Percentiles rank a stretch among this genome's conserved stretches.
Evolutionary conservation across 1,140 invertebrate genomes (phyloP).

Genomic region (Drosophila sulfurigaster): DNA sequence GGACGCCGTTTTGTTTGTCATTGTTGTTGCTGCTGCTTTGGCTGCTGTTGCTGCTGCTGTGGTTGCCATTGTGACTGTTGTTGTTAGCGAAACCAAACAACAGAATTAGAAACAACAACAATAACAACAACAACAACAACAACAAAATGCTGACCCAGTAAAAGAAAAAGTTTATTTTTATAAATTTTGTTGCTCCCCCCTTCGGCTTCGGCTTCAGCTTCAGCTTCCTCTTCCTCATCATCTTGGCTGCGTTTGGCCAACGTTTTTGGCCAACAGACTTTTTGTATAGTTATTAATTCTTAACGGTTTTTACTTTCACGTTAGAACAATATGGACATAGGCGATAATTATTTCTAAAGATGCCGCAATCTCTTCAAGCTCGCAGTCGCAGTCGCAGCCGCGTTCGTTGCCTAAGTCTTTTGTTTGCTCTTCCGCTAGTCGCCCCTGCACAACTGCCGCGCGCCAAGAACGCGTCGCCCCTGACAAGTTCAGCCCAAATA

Average conservation of each 20-base stretch:
- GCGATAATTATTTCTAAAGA: slow-evolving; percentile 74
- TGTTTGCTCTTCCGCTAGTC: slow-evolving; percentile 62
- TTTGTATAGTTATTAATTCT: slow-evolving; percentile 78
- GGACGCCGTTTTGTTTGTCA: slow-evolving; percentile 44
- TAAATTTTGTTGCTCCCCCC: slow-evolving; percentile 35
- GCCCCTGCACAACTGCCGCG: not conserved
- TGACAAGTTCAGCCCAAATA: slow-evolving; percentile 49
- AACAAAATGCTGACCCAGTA: slow-evolving; percentile 70
- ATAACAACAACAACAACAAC: slow-evolving; percentile 21
- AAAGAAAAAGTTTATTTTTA: slow-evolving; percentile 82
- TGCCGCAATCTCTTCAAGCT: slow-evolving; percentile 38
- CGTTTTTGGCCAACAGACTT: slow-evolving; percentile 52
- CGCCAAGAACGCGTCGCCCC: not conserved
- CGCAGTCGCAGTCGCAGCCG: slow-evolving; percentile 14
- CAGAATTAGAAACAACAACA: slow-evolving; percentile 48
- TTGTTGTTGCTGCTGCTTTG: slow-evolving; percentile 27
- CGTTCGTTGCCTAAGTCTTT: slow-evolving; percentile 71
- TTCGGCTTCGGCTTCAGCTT: not conserved
- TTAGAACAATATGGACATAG: slow-evolving; percentile 80
- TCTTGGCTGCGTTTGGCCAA: slow-evolving; percentile 30
- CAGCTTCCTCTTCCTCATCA: slow-evolving; percentile 8
- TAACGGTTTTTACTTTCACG: slow-evolving; percentile 83
- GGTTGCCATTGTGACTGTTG: slow-evolving; percentile 22
- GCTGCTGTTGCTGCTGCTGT: slow-evolving; percentile 26
- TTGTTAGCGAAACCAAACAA: slow-evolving; percentile 46